Percentiles rank a stretch among this genome's conserved stretches.
Evolutionary conservation across 2,888 invertebrate genomes (phyloP).

Genomic region (Rhyacophila evoluta): DNA sequence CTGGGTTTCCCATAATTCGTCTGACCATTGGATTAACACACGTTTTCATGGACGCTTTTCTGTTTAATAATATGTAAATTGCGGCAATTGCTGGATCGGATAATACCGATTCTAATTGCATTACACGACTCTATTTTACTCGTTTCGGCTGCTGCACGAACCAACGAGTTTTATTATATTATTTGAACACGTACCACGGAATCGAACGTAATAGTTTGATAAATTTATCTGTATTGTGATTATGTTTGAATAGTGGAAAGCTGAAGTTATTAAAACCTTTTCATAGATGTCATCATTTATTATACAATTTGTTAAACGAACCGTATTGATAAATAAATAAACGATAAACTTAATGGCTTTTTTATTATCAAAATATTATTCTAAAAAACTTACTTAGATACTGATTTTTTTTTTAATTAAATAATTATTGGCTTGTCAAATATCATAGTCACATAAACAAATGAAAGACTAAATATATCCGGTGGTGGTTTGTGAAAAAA

Average conservation of each 20-base stretch:
- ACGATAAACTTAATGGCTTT: too few species aligned
- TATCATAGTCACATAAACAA: too few species aligned
- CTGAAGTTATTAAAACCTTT: neutral
- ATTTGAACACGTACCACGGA: conserved; percentile 40
- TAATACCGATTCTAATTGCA: conserved; percentile 54
- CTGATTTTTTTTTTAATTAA: too few species aligned
- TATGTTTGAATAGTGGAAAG: neutral
- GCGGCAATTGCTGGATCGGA: conserved; percentile 52
- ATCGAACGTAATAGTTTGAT: neutral
- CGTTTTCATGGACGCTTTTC: conserved; percentile 42
- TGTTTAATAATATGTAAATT: conserved; percentile 54
- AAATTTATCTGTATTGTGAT: neutral
- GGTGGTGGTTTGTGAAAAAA: too few species aligned
- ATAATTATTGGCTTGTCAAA: too few species aligned
- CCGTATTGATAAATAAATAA: too few species aligned
- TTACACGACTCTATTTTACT: conserved; percentile 52
- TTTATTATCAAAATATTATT: too few species aligned
- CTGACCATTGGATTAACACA: conserved; percentile 50
- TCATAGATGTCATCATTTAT: too few species aligned
- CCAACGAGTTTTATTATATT: neutral
- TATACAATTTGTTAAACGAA: too few species aligned
- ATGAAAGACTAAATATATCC: too few species aligned
- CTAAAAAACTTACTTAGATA: too few species aligned
- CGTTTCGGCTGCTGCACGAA: neutral
- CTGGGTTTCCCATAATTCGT: conserved; percentile 40